A percentile compares a stretch with the other conserved stretches of the same genome.
Evolutionary conservation across 2,797 vertebrate species (phyloP).

Genomic region (Limosa lapponica): DNA sequence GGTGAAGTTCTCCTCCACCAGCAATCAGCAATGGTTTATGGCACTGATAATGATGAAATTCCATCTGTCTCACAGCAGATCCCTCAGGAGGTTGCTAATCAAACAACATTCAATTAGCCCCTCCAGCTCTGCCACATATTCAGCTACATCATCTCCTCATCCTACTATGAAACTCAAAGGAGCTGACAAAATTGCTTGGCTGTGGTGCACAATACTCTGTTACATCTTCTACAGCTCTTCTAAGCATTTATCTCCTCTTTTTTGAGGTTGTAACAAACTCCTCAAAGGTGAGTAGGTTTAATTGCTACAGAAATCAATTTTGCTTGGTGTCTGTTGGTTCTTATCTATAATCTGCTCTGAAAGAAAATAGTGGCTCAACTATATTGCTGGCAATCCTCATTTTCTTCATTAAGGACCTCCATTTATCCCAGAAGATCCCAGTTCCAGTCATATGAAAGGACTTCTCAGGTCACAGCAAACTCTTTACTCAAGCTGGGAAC

Average conservation of each 20-base stretch:
- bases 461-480: not conserved
- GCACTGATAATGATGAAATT: constrained; percentile 36
- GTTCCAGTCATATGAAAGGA: not conserved
- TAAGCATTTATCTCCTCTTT: constrained; percentile 24
- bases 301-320: constrained; percentile 56
- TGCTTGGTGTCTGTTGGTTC: not conserved
- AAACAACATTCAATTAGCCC: constrained; percentile 68
- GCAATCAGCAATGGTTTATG: constrained; percentile 36
- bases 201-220: not conserved
- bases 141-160: constrained; percentile 43
- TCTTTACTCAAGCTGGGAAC: not conserved
- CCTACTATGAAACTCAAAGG: constrained; percentile 21
- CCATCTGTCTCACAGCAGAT: constrained; percentile 69
- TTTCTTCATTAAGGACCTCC: constrained; percentile 14
- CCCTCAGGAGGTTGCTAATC: constrained; percentile 62
- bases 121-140: constrained; percentile 55
- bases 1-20: constrained; percentile 53
- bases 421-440: not conserved
- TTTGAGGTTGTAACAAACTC: constrained; percentile 18
- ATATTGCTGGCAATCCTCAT: not conserved
- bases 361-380: not conserved
- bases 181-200: not conserved
- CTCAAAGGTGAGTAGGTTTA: constrained; percentile 39
- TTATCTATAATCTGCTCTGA: constrained; percentile 39
- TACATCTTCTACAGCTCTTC: not conserved